Evolutionary conservation across 2,888 invertebrate species (phyloP), one percentile per base, ranked within the genome.

Genomic region (Oxycera nigricornis): DNA sequence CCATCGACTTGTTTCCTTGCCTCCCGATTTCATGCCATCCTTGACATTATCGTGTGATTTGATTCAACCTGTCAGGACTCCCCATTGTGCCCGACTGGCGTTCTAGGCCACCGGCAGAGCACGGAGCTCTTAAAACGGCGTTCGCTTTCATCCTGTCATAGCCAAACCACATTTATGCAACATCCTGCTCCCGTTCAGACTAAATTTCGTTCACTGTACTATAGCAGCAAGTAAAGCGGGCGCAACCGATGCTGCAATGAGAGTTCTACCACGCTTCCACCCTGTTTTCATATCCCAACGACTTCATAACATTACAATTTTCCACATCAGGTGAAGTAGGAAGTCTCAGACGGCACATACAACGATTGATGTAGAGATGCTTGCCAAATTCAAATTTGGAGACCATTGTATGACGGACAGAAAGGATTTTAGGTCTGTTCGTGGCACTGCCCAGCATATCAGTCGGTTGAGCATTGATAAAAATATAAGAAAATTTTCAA

Each of bases 311-410:
- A 70, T 70, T 1, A 20, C 52, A 70, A 70, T 70, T 70, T 70
- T 70, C 70, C 70, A 55, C 70, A 70, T 70, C 70, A 70, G 70
- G 52, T 70, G 70, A 31, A 20, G 46, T 1, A 4, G 24, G 52
- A 31, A 31, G 28, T 31, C 55, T 52, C 55, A 30, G 22, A 22
- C 28, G 67, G 39, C 3, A 24, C n/a, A 7, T 20, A 17, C 14
- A 4, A 14, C 28, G 30, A 65, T 6, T 41, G 22, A 30, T 41
- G 4, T 26, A 24, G 28, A 14, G 22, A 6, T 14, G 11, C 55
- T 22, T 55, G 20, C 24, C 9, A 50, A 55, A 55, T 24, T 20
- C 24, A 24, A 55, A 55, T 24, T 55, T 24, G 22, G 55, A 9
- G 9, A 17, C 22, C 55, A 2, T 20, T 20, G 55, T 20, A 14